Evolutionary conservation across 2,113 vertebrate species (phyloP), one percentile per base, ranked within the genome.

Genomic region (Sigmodon hispidus): DNA sequence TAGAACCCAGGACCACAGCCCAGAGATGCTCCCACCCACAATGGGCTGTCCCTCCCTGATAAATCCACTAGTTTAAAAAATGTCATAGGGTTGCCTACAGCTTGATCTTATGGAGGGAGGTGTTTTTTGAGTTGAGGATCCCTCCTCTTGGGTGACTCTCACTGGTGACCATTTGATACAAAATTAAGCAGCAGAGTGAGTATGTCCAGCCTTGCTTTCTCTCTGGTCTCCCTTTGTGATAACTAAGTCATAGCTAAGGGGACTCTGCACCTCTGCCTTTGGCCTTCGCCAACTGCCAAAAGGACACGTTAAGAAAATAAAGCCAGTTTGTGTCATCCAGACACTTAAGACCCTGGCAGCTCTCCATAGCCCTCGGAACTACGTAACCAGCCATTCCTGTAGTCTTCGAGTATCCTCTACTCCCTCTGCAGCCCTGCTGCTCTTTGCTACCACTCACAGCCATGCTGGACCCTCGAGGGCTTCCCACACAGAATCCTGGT

Each of bases 361-460:
- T 29, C n/a, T 63, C n/a, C 59, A 65, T 65, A 19, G 3, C 9
- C 17, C 22, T 83, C 48, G 59, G 40, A 43, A 19, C 40, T 45
- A 26, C 17, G 57, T 12, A n/a, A 12, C 1, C 16, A 10, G 21
- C 1, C 16, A 10, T n/a, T 19, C 34, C 34, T 26, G 45, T 0
- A 26, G 43, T 24, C 63, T 69, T 36, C 19, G 26, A 1, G 34
- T 1, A 45, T 45, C 24, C 63, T 10, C 2, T 0, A 1, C 11
- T 81, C 10, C 5, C 50, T 31, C 83, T 69, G 43, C 19, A 50
- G 13, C 10, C 16, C 61, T 67, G 16, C 40, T 34, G 59, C 40
- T 29, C 29, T 31, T 50, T 77, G 76, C 31, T 52, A 21, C 50
- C 34, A n/a, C 77, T 36, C 34, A 57, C 65, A 52, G 45, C 7